These are phyloP conservation scores for Anolis apletophallus DNA, from an alignment of 2,797 vertebrate genomes.

Conservation along the genomic window DNA sequence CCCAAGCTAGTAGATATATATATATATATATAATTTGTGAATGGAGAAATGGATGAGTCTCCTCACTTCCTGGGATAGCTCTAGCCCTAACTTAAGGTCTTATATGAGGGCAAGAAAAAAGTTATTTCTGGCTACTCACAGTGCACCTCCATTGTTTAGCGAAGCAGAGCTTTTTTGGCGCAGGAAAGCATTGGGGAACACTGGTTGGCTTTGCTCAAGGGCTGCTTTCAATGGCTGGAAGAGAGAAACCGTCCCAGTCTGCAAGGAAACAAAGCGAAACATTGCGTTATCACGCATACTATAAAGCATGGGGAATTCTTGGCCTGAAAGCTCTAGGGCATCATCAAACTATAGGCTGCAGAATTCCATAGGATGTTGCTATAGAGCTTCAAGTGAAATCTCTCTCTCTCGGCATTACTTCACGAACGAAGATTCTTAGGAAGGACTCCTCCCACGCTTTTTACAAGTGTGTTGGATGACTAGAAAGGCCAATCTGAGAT, in stretches of 20 bases:
- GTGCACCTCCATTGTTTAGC: slow-evolving; percentile 89
- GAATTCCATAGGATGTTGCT: too few relatives aligned
- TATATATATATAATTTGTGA: not conserved
- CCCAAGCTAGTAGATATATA: too few relatives aligned
- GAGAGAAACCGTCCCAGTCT: slow-evolving; percentile 81
- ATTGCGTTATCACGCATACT: too few relatives aligned
- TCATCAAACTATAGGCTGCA: too few relatives aligned
- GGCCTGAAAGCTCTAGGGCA: too few relatives aligned
- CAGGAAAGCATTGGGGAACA: slow-evolving; percentile 81
- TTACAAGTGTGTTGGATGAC: too few relatives aligned
- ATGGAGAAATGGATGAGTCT: not conserved
- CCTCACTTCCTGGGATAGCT: not conserved
- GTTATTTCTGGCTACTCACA: slow-evolving; percentile 80
- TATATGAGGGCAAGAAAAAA: not conserved
- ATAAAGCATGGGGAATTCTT: too few relatives aligned
- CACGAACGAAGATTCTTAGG: too few relatives aligned
- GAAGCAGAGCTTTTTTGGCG: slow-evolving; percentile 85
- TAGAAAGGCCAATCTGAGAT: too few relatives aligned
- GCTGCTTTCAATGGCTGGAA: slow-evolving; percentile 89
- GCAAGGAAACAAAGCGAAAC: slow-evolving; percentile 31
- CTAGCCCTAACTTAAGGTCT: fast-evolving
- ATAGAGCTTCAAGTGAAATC: too few relatives aligned
- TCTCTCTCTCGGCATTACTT: too few relatives aligned
- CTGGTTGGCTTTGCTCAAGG: slow-evolving; percentile 85
- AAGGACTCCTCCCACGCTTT: too few relatives aligned